phyloP scores from a whole-genome alignment of 2,113 vertebrate genomes.

The Gila orcuttii region DNA sequence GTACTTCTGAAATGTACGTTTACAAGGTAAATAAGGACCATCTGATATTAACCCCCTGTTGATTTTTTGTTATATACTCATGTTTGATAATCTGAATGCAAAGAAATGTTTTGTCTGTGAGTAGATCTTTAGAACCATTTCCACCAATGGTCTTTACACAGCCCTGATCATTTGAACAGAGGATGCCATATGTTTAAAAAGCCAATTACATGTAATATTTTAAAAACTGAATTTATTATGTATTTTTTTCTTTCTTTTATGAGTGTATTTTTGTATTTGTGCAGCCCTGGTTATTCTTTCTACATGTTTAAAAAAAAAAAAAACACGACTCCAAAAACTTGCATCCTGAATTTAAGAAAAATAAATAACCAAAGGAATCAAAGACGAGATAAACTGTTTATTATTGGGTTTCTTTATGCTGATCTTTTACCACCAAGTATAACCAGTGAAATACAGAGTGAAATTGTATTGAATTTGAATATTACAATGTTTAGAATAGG shows the following conservation, averaged over 20 bases:
- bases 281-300: conserved; percentile 5
- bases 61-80: too few relatives aligned
- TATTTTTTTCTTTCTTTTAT: background rate
- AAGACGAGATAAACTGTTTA: conserved; percentile 44
- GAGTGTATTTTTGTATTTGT: conserved; percentile 22
- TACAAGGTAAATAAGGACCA: conserved; percentile 25
- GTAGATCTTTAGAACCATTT: too few relatives aligned
- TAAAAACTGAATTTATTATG: background rate
- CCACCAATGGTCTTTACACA: too few relatives aligned
- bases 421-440: conserved; percentile 48
- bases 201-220: background rate
- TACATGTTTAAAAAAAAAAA: background rate
- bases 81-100: background rate
- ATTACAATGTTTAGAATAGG: conserved; percentile 53
- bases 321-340: background rate
- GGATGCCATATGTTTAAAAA: background rate
- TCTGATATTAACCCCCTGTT: background rate
- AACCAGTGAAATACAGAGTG: conserved; percentile 48
- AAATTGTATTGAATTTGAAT: conserved; percentile 31
- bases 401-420: conserved; percentile 59
- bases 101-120: too few relatives aligned
- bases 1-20: conserved; percentile 5
- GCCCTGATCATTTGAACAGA: background rate
- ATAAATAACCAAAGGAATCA: conserved; percentile 26
- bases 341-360: conserved; percentile 25